phyloP scores from a whole-genome alignment of 2,113 vertebrate species.

The Trogon surrucura region DNA sequence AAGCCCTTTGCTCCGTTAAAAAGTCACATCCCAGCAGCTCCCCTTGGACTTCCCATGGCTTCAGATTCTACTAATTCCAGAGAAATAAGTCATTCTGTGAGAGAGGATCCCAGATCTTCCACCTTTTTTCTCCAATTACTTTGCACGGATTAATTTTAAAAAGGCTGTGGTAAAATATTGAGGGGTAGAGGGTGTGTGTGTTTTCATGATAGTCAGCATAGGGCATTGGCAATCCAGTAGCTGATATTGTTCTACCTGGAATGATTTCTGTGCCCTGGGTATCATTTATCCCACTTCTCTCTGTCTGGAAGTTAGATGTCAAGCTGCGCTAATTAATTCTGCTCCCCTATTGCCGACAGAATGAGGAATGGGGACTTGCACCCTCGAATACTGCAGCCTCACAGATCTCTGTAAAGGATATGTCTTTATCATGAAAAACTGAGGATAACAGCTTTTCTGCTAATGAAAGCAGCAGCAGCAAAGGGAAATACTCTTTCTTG shows the following conservation, averaged over 20 bases:
- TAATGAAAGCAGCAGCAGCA: background rate
- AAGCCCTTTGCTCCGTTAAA: background rate
- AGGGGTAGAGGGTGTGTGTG: background rate
- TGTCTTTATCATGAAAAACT: background rate
- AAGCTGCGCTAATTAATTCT: background rate
- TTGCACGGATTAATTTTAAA: background rate
- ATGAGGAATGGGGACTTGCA: background rate
- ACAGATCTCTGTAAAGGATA: background rate
- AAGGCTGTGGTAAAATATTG: background rate
- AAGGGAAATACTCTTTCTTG: background rate
- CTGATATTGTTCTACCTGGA: background rate
- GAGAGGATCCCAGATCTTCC: background rate
- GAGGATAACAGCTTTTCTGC: background rate
- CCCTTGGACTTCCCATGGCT: background rate
- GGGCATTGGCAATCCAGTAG: background rate
- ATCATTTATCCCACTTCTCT: background rate
- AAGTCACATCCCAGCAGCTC: background rate
- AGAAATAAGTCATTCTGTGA: background rate
- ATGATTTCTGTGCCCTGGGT: background rate
- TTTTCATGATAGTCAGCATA: rapidly evolving
- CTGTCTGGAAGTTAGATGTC: background rate
- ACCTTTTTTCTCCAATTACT: background rate
- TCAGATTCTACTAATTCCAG: background rate
- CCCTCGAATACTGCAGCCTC: background rate
- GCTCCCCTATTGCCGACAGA: background rate